Evolutionary conservation across 2,888 invertebrate species (phyloP), one percentile per base, ranked within the genome.

Genomic region (Creontiades dilutus): DNA sequence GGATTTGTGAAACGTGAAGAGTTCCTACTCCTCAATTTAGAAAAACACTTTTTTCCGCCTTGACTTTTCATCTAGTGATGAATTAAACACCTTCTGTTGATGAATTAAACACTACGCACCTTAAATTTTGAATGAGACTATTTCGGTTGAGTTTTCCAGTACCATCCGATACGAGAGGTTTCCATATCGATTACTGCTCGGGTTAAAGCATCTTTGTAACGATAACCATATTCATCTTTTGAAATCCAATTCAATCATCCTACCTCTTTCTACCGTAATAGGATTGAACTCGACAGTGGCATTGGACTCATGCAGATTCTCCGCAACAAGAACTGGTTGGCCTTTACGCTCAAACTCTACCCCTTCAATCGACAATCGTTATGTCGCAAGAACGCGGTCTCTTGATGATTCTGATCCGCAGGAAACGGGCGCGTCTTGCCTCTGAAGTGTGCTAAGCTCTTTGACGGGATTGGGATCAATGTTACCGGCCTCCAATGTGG

Each of bases 241-340:
- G 7, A 37, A 37, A 37, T 37, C 7, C 37, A 37, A 37, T 37
- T 37, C 7, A 37, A 37, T 37, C 61, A 68, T 23, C 9, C 68
- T 11, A 68, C 23, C 68, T 68, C 13, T 23, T 68, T 19, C 23
- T 27, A 19, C 27, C 19, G 19, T 68, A 68, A 13, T 68, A 23
- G 68, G 68, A 68, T 23, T 19, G 37, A 37, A 61, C 61, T n/a
- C 61, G 61, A 16, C 61, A 61, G 19, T 68, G 68, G 23, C 68
- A 68, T 68, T 68, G 68, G 23, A 23, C 68, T 23, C 68, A 68
- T 68, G 68, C 68, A 23, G 68, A 68, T 68, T 27, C 68, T 9
- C 27, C 68, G 23, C 61, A 19, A 61, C 68, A 68, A 68, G 68
- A 68, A 68, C 68, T 23, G 68, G 68, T 68, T 23, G 68, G 68